Conservation (phyloP, 1,140 invertebrate species). For the Neodiprion fabricii region DNA sequence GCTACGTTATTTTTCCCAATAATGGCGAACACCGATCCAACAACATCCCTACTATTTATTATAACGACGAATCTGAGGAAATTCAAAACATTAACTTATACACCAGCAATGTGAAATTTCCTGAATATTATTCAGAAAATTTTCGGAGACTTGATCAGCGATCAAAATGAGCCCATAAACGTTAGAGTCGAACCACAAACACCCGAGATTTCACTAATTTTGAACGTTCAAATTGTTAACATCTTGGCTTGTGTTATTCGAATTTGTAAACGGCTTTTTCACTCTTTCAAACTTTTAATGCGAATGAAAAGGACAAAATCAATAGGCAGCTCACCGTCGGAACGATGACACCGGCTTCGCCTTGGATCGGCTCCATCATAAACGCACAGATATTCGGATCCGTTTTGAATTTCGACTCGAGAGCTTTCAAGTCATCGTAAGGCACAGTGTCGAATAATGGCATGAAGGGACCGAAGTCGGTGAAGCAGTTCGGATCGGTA, state of each 20-base stretch:
- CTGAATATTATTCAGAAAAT: neutral
- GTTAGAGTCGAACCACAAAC: too few relatives aligned
- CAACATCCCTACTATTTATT: too few relatives aligned
- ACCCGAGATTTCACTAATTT: too few relatives aligned
- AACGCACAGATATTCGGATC: constrained; percentile 72
- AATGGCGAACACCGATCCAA: too few relatives aligned
- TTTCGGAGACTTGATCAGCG: too few relatives aligned
- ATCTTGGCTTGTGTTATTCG: too few relatives aligned
- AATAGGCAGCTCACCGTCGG: constrained; percentile 57
- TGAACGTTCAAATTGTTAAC: too few relatives aligned
- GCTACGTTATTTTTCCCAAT: too few relatives aligned
- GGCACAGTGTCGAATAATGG: constrained; percentile 77
- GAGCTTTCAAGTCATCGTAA: constrained; percentile 73
- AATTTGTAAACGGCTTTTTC: too few relatives aligned
- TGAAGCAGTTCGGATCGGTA: constrained; percentile 72
- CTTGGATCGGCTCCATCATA: constrained; percentile 88
- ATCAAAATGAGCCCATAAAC: too few relatives aligned
- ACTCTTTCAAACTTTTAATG: too few relatives aligned
- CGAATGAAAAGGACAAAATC: too few relatives aligned
- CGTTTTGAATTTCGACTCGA: constrained; percentile 65
- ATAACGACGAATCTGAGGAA: neutral
- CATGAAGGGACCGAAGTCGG: constrained; percentile 81
- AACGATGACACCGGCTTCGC: constrained; percentile 81
- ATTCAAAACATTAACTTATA: neutral
- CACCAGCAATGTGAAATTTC: neutral